Base-by-base conservation (phyloP, 2,888 invertebrate genomes). In the Drosophila mimica region DNA sequence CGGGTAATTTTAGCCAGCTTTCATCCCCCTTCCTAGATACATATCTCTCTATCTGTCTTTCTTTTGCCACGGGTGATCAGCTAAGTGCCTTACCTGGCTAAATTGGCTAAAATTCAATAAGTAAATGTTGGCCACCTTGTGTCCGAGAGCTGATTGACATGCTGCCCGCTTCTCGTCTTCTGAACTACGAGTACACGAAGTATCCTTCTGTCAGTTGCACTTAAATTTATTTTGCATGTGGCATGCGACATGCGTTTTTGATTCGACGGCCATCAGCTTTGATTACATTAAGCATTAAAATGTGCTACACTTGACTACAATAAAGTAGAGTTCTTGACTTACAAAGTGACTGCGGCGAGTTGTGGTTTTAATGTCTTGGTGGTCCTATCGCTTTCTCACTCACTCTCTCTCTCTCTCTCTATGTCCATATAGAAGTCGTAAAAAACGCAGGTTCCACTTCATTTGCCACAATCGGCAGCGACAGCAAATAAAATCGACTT, bases 101-200 rank as follows among this genome's bases (percentile, higher is more conserved):
- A 88, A 87, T 88, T 90, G 89, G 79, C 82, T 82, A 70, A 88
- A 90, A 90, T 86, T 88, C 90, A 88, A 88, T 91, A 91, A 82
- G 88, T 85, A 89, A 88, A 88, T 91, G 91, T 76, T 74, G 76
- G 56, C 62, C 54, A 56, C 65, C 58, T 54, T 34, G 28, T 25
- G 46, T 46, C 36, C 28, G 31, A n/a, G 34, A 17, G 15, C 64
- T 58, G 83, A 83, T 79, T 77, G 84, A 82, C 88, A 86, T 73
- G 34, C 68, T 83, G 71, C 73, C 63, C 48, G 66, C 62, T 54
- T 49, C 9, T n/a, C n/a, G 2, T 9, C n/a, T n/a, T 40, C 9
- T 40, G 17, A 40, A 40, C n/a, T n/a, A n/a, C n/a, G n/a, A 4
- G 17, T n/a, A 40, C 7, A 25, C 52, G 38, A 49, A 58, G 51